Evolutionary conservation across 2,113 vertebrate species (phyloP).

Genomic region (Miniopterus natalensis): DNA sequence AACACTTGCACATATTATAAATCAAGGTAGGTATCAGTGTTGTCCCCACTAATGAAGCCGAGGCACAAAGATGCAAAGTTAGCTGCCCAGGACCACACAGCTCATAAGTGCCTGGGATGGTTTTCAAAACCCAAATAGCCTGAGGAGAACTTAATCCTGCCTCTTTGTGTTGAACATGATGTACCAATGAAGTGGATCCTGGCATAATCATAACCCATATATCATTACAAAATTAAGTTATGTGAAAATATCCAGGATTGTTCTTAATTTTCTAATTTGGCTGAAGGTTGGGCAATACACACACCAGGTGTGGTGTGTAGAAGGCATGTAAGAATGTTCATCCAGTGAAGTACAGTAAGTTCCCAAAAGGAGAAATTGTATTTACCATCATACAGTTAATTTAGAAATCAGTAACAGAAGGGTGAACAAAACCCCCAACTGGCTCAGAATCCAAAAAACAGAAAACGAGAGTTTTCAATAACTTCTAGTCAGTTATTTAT

Average conservation of each 20-base stretch:
- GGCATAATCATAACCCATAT: neutral
- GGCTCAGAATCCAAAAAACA: neutral
- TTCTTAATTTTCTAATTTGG: slow-evolving; percentile 2
- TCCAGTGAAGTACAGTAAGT: neutral
- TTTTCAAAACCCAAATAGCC: neutral
- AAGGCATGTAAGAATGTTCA: neutral
- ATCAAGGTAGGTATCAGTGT: neutral
- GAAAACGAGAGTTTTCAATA: neutral
- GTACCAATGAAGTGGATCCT: neutral
- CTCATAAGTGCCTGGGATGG: neutral
- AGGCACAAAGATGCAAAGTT: neutral
- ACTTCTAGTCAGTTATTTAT: neutral
- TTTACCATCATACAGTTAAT: neutral
- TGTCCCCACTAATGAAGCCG: neutral
- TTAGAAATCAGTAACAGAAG: slow-evolving; percentile 22
- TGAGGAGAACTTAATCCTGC: neutral
- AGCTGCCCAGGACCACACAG: neutral
- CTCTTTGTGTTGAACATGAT: neutral
- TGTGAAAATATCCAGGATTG: neutral
- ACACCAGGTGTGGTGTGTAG: neutral
- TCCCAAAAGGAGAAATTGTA: neutral
- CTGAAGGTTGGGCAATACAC: neutral
- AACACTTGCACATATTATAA: neutral
- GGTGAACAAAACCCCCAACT: neutral
- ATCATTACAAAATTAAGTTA: neutral